Conservation (phyloP, 2,113 vertebrate species). For the Tupaia tana region DNA sequence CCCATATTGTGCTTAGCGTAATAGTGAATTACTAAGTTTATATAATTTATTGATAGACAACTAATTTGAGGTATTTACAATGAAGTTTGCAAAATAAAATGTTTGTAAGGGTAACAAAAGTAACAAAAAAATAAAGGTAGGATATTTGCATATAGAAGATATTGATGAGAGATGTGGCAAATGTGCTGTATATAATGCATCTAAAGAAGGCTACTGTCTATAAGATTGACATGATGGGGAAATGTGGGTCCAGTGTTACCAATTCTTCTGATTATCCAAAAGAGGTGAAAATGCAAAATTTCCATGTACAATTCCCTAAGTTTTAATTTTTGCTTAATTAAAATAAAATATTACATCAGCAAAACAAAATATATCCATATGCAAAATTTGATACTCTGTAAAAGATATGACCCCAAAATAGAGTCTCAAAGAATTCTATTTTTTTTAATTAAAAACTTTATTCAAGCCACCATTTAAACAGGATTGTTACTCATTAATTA, state of each 20-base stretch:
- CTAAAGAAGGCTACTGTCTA: neutral
- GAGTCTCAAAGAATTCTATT: neutral
- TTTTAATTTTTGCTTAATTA: neutral
- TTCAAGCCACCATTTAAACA: constrained; percentile 30
- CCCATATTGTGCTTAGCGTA: neutral
- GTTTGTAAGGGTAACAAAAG: neutral
- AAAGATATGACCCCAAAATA: neutral
- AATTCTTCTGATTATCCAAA: neutral
- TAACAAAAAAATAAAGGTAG: neutral
- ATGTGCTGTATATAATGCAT: neutral
- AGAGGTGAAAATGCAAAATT: neutral
- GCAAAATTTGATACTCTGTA: neutral
- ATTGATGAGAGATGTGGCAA: too few species aligned
- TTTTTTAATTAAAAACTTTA: constrained; percentile 58
- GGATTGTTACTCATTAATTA: constrained; percentile 24
- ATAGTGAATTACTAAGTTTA: constrained; percentile 10
- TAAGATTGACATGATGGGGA: neutral
- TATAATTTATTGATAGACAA: neutral
- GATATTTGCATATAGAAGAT: neutral
- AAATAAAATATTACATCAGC: neutral
- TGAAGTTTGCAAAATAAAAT: neutral
- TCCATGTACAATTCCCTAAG: neutral
- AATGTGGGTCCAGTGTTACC: neutral
- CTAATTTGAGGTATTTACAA: neutral
- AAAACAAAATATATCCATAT: neutral